phyloP scores from a whole-genome alignment of 2,888 invertebrate species.

The Rhabditoides inermis region DNA sequence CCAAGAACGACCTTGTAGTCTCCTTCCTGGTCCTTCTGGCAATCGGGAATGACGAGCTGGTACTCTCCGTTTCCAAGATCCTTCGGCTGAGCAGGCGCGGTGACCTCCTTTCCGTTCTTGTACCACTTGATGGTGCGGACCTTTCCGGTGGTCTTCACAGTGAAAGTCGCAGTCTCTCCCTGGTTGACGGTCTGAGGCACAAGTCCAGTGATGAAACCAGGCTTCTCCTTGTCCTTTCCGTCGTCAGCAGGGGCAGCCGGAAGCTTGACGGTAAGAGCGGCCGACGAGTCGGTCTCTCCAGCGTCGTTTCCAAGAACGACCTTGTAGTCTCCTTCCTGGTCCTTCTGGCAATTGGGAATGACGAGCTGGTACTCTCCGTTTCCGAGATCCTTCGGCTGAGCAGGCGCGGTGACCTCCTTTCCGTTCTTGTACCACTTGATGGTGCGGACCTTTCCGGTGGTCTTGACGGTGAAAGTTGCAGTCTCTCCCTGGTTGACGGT shows the following conservation, averaged over 20 bases:
- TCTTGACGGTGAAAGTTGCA: conserved; percentile 61
- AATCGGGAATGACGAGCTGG: conserved; percentile 11
- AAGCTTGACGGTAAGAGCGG: conserved; percentile 43
- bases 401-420: conserved; percentile 44
- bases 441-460: conserved; percentile 71
- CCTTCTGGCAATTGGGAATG: conserved; percentile 38
- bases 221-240: conserved; percentile 55
- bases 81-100: conserved; percentile 3
- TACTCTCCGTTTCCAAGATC: conserved; percentile 10
- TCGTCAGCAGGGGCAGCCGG: too few relatives aligned
- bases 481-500: conserved; percentile 74
- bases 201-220: conserved; percentile 61
- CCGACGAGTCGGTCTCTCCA: conserved; percentile 41
- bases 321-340: conserved; percentile 45
- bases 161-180: conserved; percentile 71
- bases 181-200: conserved; percentile 66
- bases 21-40: conserved; percentile 39
- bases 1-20: conserved; percentile 23
- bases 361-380: conserved; percentile 37
- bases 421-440: conserved; percentile 67
- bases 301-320: conserved; percentile 35
- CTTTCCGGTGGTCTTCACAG: conserved; percentile 62
- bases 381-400: conserved; percentile 43
- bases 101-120: conserved; percentile 49
- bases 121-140: conserved; percentile 76